These are phyloP conservation scores for Muraenolepis orangiensis DNA, from an alignment of 2,797 vertebrate species.

Conservation along the genomic window DNA sequence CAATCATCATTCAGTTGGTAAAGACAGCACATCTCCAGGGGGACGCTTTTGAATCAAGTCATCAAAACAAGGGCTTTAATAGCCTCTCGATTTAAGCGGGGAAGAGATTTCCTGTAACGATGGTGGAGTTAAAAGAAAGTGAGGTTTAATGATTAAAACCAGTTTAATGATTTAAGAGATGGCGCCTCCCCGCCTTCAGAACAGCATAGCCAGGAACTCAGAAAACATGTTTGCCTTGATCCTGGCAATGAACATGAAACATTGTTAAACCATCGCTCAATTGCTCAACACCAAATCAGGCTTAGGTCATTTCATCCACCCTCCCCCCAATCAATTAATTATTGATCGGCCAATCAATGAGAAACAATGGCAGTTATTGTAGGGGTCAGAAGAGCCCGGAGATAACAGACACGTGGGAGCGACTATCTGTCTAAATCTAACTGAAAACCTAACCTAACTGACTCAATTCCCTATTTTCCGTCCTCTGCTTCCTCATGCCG, in stretches of 20 bases:
- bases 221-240: too few species aligned
- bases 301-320: too few species aligned
- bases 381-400: too few species aligned
- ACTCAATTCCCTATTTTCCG: neutral
- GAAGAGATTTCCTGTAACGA: neutral
- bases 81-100: constrained; percentile 3
- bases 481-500: constrained; percentile 6
- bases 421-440: constrained; percentile 41
- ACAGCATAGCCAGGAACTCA: neutral
- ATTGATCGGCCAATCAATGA: too few species aligned
- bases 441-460: neutral
- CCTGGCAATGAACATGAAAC: too few species aligned
- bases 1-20: too few species aligned
- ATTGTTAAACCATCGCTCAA: too few species aligned
- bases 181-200: neutral
- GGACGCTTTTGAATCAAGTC: neutral
- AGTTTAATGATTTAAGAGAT: constrained; percentile 3
- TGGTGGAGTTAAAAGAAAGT: neutral
- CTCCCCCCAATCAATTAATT: too few species aligned
- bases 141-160: too few species aligned
- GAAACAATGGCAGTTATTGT: too few species aligned
- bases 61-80: neutral
- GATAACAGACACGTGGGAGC: constrained; percentile 1
- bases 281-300: too few species aligned
- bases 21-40: too few species aligned